These are phyloP conservation scores for Cricetomys ansorgei DNA, from an alignment of 2,113 vertebrate genomes.

Conservation along the genomic window DNA sequence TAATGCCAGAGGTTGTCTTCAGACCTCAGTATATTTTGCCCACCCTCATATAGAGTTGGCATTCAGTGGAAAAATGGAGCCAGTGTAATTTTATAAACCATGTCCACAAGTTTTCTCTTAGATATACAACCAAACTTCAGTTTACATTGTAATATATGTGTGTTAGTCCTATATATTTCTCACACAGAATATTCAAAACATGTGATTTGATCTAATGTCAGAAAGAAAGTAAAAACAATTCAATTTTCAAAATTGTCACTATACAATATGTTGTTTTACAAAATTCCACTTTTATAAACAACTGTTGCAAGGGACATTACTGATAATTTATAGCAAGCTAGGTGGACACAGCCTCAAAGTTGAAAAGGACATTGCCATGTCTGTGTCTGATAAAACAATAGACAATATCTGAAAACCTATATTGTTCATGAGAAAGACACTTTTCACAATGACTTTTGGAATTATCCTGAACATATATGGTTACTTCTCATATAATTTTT, in stretches of 20 bases:
- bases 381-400: neutral
- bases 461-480: neutral
- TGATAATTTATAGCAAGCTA: neutral
- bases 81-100: neutral
- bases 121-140: neutral
- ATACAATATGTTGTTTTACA: neutral
- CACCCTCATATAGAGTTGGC: neutral
- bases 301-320: neutral
- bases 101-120: neutral
- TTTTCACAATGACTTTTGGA: neutral
- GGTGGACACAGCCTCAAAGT: neutral
- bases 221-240: neutral
- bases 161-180: neutral
- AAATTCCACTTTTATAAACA: neutral
- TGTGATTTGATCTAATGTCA: neutral
- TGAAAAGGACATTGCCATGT: no score
- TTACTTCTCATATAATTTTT: neutral
- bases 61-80: neutral
- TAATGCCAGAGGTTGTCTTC: no score
- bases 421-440: accelerated
- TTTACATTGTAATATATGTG: neutral
- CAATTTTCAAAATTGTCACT: neutral
- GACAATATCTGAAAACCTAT: neutral
- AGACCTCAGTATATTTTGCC: no score
- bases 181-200: neutral